Conservation (phyloP, 2,888 invertebrate genomes). For the Dynastes maya region DNA sequence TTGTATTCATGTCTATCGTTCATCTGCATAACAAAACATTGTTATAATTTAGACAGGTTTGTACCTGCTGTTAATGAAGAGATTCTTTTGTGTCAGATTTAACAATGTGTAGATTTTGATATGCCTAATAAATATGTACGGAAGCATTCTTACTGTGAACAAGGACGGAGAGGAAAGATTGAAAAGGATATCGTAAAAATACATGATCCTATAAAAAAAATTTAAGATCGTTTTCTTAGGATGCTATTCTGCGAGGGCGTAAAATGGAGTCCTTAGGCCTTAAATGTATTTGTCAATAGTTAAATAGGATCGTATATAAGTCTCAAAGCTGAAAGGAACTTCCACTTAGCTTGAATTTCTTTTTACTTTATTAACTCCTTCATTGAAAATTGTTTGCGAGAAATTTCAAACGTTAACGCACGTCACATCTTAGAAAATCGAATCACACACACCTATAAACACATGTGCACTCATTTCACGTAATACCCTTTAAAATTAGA, state of each 20-base stretch:
- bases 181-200: slow-evolving; percentile 37
- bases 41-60: background rate
- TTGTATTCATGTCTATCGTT: background rate
- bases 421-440: background rate
- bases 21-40: background rate
- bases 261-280: slow-evolving; percentile 23
- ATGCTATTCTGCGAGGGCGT: slow-evolving; percentile 6
- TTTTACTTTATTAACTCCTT: background rate
- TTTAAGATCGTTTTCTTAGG: slow-evolving; percentile 26
- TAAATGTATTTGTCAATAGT: slow-evolving; percentile 11
- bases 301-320: slow-evolving; percentile 14
- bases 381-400: background rate
- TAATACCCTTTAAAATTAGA: slow-evolving; percentile 4
- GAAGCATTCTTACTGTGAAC: background rate
- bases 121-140: slow-evolving; percentile 1
- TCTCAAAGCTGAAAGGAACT: background rate
- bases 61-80: background rate
- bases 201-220: slow-evolving; percentile 41
- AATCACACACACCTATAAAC: background rate
- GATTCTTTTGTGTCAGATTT: background rate
- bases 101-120: background rate
- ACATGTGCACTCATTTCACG: slow-evolving; percentile 7
- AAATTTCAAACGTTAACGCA: background rate
- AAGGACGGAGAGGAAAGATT: slow-evolving; percentile 13
- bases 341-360: background rate